Base-by-base conservation (phyloP, 2,888 invertebrate genomes). In the Drosophila mercatorum region DNA sequence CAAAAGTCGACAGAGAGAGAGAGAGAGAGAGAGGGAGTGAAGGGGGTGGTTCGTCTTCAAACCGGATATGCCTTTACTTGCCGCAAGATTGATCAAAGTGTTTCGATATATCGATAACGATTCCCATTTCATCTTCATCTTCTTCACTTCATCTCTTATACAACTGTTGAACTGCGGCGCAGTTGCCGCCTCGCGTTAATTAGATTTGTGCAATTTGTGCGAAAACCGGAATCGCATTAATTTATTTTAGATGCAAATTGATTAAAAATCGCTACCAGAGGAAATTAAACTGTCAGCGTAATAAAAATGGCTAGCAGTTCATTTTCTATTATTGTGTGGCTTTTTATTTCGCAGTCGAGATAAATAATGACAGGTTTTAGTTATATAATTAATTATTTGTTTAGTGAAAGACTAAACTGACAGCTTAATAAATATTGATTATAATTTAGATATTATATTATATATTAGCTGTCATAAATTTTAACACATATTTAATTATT, bases 201-300 rank as follows among this genome's bases (percentile, higher is more conserved):
- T 67, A 74, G 52, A 57, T 71, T 73, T 65, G 47, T 74, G 68
- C 75, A 69, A 65, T 72, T 76, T 62, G 65, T 46, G 52, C 49
- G 38, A 14, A 49, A 31, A 34, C 53, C 65, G 81, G 71, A 78
- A 64, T 44, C 31, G 31, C 34, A 53, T 64, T 68, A 67, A 77
- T 75, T 74, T 52, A 71, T 75, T 80, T 69, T 59, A 62, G 69
- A 67, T 73, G 64, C 67, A 52, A 8, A 47, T 56, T 62, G 64
- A 73, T 77, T 67, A 52, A 66, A 68, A 64, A 47, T 34, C 38
- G 40, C 57, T 17, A 17, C 31, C 49, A 68, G 44, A 73, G 80
- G 80, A 78, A 80, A 80, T 81, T 71, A 43, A 78, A 62, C 67
- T 71, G 63, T 36, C 66, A 65, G 60, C 46, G 26, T 47, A 36